Evolutionary conservation across 1,140 invertebrate genomes (phyloP).

Genomic region (Schlechtendalia chinensis): DNA sequence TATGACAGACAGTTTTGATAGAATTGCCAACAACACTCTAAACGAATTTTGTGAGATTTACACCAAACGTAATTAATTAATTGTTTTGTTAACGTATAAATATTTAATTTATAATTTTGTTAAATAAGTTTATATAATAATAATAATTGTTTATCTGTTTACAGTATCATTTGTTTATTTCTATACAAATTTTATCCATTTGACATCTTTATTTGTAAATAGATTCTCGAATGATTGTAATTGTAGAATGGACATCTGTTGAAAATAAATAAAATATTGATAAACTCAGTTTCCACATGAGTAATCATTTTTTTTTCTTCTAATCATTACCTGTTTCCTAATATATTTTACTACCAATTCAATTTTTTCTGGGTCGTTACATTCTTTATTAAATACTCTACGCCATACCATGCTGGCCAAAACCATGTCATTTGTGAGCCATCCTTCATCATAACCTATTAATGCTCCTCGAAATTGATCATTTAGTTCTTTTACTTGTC

Average conservation of each 20-base stretch:
- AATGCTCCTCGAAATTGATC: constrained; percentile 81
- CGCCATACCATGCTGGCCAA: constrained; percentile 83
- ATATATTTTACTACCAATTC: constrained; percentile 54
- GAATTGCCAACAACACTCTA: constrained; percentile 23
- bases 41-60: constrained; percentile 45
- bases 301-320: not conserved
- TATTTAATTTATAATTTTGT: constrained; percentile 37
- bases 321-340: constrained; percentile 20
- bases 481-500: constrained; percentile 58
- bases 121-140: constrained; percentile 29
- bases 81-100: not conserved
- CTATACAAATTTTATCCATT: constrained; percentile 44
- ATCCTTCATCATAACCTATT: constrained; percentile 82
- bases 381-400: constrained; percentile 67
- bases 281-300: constrained; percentile 22
- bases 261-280: constrained; percentile 37
- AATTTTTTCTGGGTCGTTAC: constrained; percentile 63
- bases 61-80: constrained; percentile 34
- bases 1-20: constrained; percentile 41
- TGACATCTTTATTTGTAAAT: constrained; percentile 35
- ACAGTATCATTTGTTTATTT: not conserved
- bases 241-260: constrained; percentile 44
- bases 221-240: constrained; percentile 36
- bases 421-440: constrained; percentile 68
- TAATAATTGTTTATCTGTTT: constrained; percentile 33